Percentiles rank a stretch among this genome's conserved stretches.
phyloP scores from a whole-genome alignment of 1,140 invertebrate genomes.

The Myzus persicae region DNA sequence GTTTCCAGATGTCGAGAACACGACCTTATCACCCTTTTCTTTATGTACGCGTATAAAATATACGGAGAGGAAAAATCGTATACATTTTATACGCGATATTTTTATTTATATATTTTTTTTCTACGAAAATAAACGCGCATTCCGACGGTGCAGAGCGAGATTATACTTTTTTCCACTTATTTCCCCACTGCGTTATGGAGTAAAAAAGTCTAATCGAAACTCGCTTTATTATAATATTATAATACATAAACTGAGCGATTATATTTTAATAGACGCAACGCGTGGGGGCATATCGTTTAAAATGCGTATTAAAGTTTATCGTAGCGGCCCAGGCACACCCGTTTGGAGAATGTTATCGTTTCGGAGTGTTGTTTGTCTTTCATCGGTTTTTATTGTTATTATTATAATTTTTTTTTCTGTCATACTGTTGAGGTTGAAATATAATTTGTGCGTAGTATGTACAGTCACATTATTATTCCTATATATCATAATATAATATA shows the following conservation, averaged over 20 bases:
- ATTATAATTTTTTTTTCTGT: not conserved
- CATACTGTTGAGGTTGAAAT: not conserved
- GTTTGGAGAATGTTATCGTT: not conserved
- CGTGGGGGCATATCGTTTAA: not conserved
- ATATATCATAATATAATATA: not conserved
- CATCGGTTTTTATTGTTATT: slow-evolving; percentile 5
- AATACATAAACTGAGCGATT: not conserved
- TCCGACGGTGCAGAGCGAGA: not conserved
- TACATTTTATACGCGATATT: not conserved
- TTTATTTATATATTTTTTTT: not conserved
- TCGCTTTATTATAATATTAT: not conserved
- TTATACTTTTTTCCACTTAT: slow-evolving; percentile 1
- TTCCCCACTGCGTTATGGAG: not conserved
- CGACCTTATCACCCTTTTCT: not conserved
- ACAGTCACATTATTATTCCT: not conserved
- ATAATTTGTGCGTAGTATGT: not conserved
- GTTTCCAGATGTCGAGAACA: slow-evolving; percentile 1
- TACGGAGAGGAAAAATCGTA: not conserved
- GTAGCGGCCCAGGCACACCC: not conserved
- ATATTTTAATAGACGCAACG: slow-evolving; percentile 3
- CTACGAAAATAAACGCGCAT: not conserved
- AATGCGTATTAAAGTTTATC: slow-evolving; percentile 13
- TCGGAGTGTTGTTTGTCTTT: not conserved
- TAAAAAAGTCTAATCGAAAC: slow-evolving; percentile 16
- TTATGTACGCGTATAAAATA: not conserved